Conservation (phyloP, 2,113 vertebrate species). For the Ramphastos sulfuratus region DNA sequence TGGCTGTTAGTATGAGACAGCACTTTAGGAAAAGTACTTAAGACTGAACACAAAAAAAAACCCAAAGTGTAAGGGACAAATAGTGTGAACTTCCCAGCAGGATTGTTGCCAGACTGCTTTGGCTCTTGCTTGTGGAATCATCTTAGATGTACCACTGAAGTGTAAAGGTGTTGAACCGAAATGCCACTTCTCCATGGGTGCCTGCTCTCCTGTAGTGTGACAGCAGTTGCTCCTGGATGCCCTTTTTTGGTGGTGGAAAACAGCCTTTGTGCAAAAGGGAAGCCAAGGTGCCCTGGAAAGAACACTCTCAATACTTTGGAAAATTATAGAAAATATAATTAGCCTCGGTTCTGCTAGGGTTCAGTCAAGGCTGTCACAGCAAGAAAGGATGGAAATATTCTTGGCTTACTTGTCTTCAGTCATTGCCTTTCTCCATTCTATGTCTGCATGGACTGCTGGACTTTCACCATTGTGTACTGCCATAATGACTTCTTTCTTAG, state of each 20-base stretch:
- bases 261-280: neutral
- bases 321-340: neutral
- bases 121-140: constrained; percentile 28
- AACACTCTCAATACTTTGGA: neutral
- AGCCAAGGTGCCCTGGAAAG: neutral
- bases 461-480: neutral
- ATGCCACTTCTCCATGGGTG: neutral
- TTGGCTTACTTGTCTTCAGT: neutral
- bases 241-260: neutral
- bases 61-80: neutral
- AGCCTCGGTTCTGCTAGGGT: neutral
- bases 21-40: neutral
- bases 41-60: neutral
- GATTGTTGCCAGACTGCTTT: constrained; percentile 32
- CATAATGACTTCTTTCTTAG: neutral
- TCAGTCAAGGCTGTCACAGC: neutral
- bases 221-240: neutral
- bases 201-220: neutral
- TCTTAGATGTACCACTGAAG: neutral
- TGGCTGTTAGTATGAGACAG: neutral
- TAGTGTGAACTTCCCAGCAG: neutral
- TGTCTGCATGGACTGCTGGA: neutral
- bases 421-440: neutral
- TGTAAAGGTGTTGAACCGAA: neutral
- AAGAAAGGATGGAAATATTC: neutral